These are phyloP conservation scores for Erpetoichthys calabaricus DNA, from an alignment of 2,797 vertebrate genomes.

Conservation along the genomic window DNA sequence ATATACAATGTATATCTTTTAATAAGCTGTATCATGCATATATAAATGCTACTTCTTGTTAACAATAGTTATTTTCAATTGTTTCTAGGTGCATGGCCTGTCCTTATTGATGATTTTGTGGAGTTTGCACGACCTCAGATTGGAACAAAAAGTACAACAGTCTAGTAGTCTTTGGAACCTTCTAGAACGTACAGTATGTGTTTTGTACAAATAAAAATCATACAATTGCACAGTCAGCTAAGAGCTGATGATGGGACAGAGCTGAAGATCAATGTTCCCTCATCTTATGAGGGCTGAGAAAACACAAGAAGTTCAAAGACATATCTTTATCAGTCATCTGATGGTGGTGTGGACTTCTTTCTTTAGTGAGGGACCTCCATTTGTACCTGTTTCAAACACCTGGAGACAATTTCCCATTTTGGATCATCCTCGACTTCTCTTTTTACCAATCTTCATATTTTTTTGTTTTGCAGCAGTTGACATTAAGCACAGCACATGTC, in stretches of 20 bases:
- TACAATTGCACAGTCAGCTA: slow-evolving; percentile 61
- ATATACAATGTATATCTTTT: background rate
- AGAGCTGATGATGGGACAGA: slow-evolving; percentile 69
- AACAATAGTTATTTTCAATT: slow-evolving; percentile 6
- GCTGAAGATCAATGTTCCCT: slow-evolving; percentile 80
- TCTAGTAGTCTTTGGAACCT: slow-evolving; percentile 61
- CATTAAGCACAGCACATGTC: slow-evolving; percentile 58
- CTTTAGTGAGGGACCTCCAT: slow-evolving; percentile 64
- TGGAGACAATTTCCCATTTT: slow-evolving; percentile 55
- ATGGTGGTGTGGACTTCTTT: slow-evolving; percentile 77
- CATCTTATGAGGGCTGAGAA: slow-evolving; percentile 76
- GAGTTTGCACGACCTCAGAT: slow-evolving; percentile 96
- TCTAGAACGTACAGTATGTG: slow-evolving; percentile 54
- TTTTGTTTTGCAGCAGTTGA: slow-evolving; percentile 48
- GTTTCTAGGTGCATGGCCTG: slow-evolving; percentile 80
- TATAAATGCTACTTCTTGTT: background rate
- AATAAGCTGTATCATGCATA: background rate
- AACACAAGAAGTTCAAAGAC: slow-evolving; percentile 83
- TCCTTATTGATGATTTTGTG: slow-evolving; percentile 97
- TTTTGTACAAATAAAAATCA: slow-evolving; percentile 61
- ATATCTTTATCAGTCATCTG: slow-evolving; percentile 68
- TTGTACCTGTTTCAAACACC: slow-evolving; percentile 58
- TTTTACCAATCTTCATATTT: slow-evolving; percentile 48
- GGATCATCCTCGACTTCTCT: slow-evolving; percentile 41
- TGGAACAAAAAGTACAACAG: slow-evolving; percentile 89